Evolutionary conservation across 1,140 invertebrate species (phyloP), one percentile per base, ranked within the genome.

Genomic region (Lethrus apterus): DNA sequence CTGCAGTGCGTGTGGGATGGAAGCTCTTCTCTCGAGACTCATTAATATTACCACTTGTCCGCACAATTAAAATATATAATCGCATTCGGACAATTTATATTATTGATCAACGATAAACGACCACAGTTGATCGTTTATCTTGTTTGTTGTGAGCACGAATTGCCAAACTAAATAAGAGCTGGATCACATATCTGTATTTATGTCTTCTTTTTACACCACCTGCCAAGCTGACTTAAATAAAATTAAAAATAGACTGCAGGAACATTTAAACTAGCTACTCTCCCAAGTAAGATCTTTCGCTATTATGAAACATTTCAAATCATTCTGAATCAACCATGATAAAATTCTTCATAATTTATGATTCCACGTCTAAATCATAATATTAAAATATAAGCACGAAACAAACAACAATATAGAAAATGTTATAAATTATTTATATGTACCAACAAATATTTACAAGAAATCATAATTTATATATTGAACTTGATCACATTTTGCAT

Each of bases 51-150:
- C 57, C 62, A 56, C 59, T 59, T 66, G 64, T 66, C 64, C 57
- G 51, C 60, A 66, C 64, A 66, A 66, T 66, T 66, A 64, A 66
- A 66, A 66, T 66, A 66, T 66, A 64, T 62, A 64, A 63, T 64
- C 60, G 59, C 49, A 59, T 63, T 62, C 57, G 54, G 59, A 60
- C 62, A 61, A 64, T 64, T 64, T 64, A 64, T 65, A 62, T 60
- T 60, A 63, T 65, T 62, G 63, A 63, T 63, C 45, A 55, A 55
- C 56, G 52, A 65, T 64, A 61, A 64, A 64, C 50, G 55, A 46
- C 56, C 48, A 46, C 30, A 41, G 40, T 48, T 43, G 45, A 56
- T 59, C 58, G 59, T 62, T 62, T 59, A 60, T 60, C 58, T 56
- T 54, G 48, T 55, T 55, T 44, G 46, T 45, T 52, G 46, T 46